Conservation (phyloP, 1,140 invertebrate genomes). For the Solenopsis invicta region DNA sequence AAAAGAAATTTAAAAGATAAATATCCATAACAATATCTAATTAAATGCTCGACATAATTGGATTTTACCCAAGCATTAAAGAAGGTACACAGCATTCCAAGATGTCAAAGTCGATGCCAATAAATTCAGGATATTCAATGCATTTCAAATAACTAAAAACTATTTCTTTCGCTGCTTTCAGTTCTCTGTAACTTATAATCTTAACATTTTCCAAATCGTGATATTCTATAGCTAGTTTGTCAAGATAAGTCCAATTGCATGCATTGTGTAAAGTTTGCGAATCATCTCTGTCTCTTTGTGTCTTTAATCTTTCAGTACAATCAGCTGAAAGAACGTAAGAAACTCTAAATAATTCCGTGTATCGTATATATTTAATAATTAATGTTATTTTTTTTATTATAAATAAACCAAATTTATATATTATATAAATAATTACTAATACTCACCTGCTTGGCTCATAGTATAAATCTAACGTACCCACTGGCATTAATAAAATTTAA, state of each 20-base stretch:
- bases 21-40: conserved; percentile 14
- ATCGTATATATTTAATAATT: neutral
- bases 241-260: conserved; percentile 66
- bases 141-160: conserved; percentile 66
- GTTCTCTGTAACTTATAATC: conserved; percentile 72
- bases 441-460: conserved; percentile 29
- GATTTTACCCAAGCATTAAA: conserved; percentile 80
- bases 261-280: conserved; percentile 50
- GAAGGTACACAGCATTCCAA: conserved; percentile 76
- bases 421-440: neutral
- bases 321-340: neutral
- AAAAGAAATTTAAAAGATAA: conserved; percentile 23
- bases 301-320: conserved; percentile 2
- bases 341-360: neutral
- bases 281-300: neutral
- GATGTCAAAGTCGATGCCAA: conserved; percentile 78
- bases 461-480: neutral
- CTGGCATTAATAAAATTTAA: neutral
- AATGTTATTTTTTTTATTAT: neutral
- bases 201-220: conserved; percentile 67
- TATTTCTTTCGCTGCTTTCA: conserved; percentile 56
- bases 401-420: neutral
- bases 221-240: conserved; percentile 77
- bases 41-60: conserved; percentile 2
- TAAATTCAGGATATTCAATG: conserved; percentile 71